These are phyloP conservation scores for Motacilla alba DNA, from an alignment of 2,113 vertebrate species.

Conservation along the genomic window DNA sequence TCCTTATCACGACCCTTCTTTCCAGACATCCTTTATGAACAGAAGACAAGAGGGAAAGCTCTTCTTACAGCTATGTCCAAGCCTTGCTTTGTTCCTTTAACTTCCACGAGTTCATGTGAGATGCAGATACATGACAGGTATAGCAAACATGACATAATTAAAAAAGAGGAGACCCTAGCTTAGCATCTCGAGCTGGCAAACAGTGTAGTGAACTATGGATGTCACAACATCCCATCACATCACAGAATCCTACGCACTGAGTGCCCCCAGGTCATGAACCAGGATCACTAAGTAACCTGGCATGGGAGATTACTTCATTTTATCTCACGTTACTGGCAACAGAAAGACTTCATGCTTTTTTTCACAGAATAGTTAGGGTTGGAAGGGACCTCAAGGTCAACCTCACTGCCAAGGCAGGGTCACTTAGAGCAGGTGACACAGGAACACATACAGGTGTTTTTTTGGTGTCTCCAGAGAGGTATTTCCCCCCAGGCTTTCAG, in stretches of 20 bases:
- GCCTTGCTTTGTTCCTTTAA: neutral
- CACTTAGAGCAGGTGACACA: neutral
- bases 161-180: neutral
- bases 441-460: neutral
- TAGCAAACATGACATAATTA: neutral
- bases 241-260: conserved; percentile 1
- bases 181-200: neutral
- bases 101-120: neutral
- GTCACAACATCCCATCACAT: conserved; percentile 23
- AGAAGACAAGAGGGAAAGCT: neutral
- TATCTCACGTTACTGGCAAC: neutral
- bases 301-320: neutral
- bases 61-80: neutral
- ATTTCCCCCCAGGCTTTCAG: neutral
- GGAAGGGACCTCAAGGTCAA: neutral
- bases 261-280: neutral
- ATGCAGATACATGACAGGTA: neutral
- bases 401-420: neutral
- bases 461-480: neutral
- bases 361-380: neutral
- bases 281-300: neutral
- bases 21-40: conserved; percentile 11
- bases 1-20: neutral
- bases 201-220: conserved; percentile 13
- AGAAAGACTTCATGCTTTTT: neutral